Evolutionary conservation across 92 coral and sea anemone genomes (phyloP).

Genomic region (Parazoanthus swiftii): DNA sequence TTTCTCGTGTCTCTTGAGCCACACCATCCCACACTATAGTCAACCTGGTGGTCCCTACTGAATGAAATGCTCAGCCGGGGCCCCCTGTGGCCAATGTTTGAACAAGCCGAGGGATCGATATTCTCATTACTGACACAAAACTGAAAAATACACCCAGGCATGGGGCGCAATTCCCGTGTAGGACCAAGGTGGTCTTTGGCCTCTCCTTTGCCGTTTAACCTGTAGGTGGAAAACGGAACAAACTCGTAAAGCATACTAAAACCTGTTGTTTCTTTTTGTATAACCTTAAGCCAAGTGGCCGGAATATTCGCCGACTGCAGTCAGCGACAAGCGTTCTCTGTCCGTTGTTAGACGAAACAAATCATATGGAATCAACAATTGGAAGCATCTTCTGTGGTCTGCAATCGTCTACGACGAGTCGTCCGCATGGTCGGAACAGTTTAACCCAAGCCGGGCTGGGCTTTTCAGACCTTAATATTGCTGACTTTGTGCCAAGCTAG

Average conservation of each 20-base stretch:
- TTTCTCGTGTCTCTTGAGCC: background rate
- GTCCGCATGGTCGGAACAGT: too few relatives aligned
- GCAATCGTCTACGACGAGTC: too few relatives aligned
- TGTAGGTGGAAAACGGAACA: background rate
- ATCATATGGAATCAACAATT: too few relatives aligned
- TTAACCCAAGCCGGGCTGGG: too few relatives aligned
- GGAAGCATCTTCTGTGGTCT: too few relatives aligned
- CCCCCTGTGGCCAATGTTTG: background rate
- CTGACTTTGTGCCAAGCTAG: too few relatives aligned
- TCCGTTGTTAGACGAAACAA: too few relatives aligned
- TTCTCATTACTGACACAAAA: conserved; percentile 20
- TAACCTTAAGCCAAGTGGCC: background rate
- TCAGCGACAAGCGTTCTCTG: too few relatives aligned
- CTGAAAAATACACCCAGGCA: conserved; percentile 12
- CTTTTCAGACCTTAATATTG: too few relatives aligned
- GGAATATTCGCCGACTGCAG: too few relatives aligned
- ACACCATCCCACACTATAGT: conserved; percentile 26
- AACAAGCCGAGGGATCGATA: background rate
- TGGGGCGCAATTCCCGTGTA: background rate
- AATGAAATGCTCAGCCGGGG: conserved; percentile 25
- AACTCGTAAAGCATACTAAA: background rate
- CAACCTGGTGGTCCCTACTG: background rate
- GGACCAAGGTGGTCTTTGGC: conserved; percentile 25
- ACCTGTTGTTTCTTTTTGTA: too few relatives aligned
- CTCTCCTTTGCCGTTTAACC: conserved; percentile 16